phyloP scores from a whole-genome alignment of 2,888 invertebrate species.

The Leucophora obtusa region DNA sequence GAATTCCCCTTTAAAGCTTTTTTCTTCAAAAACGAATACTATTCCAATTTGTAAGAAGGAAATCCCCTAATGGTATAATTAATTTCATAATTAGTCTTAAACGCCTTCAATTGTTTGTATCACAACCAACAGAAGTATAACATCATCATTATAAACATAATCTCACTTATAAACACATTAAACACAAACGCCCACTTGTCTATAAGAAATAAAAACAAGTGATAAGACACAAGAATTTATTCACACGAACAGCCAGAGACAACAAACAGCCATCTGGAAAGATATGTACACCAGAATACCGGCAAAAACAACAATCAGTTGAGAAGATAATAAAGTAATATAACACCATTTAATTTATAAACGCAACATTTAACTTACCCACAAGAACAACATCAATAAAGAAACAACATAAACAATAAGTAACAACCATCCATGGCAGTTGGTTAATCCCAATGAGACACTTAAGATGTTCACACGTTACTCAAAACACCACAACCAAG shows the following conservation, averaged over 20 bases:
- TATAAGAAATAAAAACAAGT: constrained; percentile 49
- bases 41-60: constrained; percentile 1
- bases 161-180: constrained; percentile 67
- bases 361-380: constrained; percentile 61
- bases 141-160: constrained; percentile 21
- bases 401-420: not conserved
- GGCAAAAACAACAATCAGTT: constrained; percentile 13
- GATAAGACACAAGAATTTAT: constrained; percentile 45
- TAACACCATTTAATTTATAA: constrained; percentile 62
- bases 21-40: not conserved
- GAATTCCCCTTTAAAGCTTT: no score
- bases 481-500: constrained; percentile 17
- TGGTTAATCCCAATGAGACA: constrained; percentile 57
- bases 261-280: constrained; percentile 60
- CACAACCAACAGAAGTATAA: constrained; percentile 17
- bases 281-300: constrained; percentile 40
- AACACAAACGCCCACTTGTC: constrained; percentile 65
- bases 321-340: constrained; percentile 51
- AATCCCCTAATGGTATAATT: constrained; percentile 56
- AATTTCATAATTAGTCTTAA: constrained; percentile 53
- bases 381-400: constrained; percentile 30
- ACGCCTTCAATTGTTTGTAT: constrained; percentile 44
- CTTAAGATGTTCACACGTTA: constrained; percentile 62
- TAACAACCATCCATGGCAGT: constrained; percentile 12
- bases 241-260: constrained; percentile 34